Evolutionary conservation across 1,140 invertebrate species (phyloP).

Genomic region (Chrysomallon squamiferum): DNA sequence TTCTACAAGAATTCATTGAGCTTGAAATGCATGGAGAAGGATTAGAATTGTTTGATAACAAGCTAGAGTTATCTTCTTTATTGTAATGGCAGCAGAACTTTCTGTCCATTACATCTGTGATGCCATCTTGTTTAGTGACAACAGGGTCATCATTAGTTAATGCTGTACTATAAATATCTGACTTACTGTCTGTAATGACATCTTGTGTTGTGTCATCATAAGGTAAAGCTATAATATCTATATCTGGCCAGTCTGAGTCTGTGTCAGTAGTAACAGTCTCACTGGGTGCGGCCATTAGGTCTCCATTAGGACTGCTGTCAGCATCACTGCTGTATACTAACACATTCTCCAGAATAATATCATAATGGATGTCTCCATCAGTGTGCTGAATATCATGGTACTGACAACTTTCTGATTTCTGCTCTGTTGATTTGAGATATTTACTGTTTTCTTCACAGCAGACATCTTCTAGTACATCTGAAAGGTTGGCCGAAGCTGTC

Average conservation of each 20-base stretch:
- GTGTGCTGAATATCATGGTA: background rate
- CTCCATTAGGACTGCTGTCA: background rate
- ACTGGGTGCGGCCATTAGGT: background rate
- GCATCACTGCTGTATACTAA: conserved; percentile 1
- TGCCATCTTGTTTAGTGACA: no score
- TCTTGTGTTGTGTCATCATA: no score
- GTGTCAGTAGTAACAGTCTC: background rate
- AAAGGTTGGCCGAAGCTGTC: background rate
- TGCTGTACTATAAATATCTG: background rate
- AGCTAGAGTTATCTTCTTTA: background rate
- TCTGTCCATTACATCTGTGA: no score
- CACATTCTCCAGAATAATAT: background rate
- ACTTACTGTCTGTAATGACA: no score
- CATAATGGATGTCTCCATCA: background rate
- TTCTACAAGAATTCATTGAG: background rate
- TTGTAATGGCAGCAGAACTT: no score
- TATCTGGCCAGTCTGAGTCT: background rate
- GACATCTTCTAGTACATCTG: background rate
- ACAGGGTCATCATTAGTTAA: no score
- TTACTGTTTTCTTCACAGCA: background rate
- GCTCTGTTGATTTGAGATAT: background rate
- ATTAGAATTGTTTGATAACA: background rate
- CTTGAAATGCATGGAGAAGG: background rate
- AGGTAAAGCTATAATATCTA: background rate
- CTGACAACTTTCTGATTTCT: background rate